These are phyloP conservation scores for Cyaniris semiargus DNA, from an alignment of 2,888 invertebrate species.

Conservation along the genomic window DNA sequence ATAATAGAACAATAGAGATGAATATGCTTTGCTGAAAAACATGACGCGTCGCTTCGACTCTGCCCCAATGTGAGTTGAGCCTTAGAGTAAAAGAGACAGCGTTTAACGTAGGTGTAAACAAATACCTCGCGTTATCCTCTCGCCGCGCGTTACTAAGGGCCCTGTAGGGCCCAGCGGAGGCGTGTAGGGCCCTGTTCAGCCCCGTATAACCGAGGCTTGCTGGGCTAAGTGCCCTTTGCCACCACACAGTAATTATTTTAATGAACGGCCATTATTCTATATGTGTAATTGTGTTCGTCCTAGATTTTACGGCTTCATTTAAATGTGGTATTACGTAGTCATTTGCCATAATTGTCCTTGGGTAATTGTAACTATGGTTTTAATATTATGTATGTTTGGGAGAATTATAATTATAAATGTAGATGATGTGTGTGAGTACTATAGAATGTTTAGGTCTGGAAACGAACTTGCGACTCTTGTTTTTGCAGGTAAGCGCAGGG, in stretches of 20 bases:
- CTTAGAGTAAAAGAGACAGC: background rate
- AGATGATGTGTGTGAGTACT: too few relatives aligned
- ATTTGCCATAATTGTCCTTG: background rate
- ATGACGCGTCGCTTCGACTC: background rate
- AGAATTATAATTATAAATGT: background rate
- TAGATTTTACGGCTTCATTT: slow-evolving; percentile 19
- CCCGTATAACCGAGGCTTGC: background rate
- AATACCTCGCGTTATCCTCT: background rate
- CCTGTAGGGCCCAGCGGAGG: background rate
- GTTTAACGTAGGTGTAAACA: slow-evolving; percentile 3
- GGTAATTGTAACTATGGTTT: background rate
- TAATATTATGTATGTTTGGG: background rate
- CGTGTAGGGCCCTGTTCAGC: background rate
- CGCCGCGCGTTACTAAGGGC: background rate
- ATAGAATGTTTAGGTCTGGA: too few relatives aligned
- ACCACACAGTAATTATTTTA: slow-evolving; percentile 12
- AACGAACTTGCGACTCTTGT: too few relatives aligned
- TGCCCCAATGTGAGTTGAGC: background rate
- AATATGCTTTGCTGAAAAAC: too few relatives aligned
- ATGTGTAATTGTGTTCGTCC: slow-evolving; percentile 12
- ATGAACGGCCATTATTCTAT: background rate
- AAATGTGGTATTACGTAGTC: background rate
- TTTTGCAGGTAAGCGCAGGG: too few relatives aligned
- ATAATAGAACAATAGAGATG: too few relatives aligned
- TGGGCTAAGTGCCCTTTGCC: background rate